phyloP scores from a whole-genome alignment of 2,113 vertebrate genomes.

The Alethe castanea region DNA sequence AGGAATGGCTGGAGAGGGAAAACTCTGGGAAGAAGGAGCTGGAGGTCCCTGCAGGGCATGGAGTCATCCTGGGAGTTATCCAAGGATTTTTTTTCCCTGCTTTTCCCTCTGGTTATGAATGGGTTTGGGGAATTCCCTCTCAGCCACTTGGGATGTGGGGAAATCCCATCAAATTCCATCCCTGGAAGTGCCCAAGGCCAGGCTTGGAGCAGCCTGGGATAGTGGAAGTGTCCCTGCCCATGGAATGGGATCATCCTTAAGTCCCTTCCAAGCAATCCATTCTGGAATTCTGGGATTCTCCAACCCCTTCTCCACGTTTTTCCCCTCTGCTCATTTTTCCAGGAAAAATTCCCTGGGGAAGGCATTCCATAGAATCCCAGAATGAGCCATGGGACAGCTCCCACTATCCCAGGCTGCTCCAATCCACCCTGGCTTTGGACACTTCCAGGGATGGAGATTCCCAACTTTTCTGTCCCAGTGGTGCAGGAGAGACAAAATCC shows the following conservation, averaged over 20 bases:
- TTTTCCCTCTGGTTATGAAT: neutral
- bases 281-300: neutral
- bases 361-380: neutral
- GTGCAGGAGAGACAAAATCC: neutral
- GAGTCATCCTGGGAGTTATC: neutral
- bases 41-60: neutral
- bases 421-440: neutral
- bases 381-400: neutral
- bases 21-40: neutral
- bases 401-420: neutral
- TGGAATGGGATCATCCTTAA: neutral
- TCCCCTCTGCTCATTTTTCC: neutral
- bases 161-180: neutral
- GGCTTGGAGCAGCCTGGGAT: neutral
- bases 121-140: neutral
- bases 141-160: neutral
- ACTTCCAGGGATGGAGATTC: neutral
- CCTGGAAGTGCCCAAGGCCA: neutral
- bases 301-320: neutral
- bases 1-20: neutral
- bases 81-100: neutral
- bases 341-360: neutral
- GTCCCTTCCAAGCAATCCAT: neutral
- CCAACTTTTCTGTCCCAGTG: neutral
- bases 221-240: neutral